Conservation (phyloP, 1,140 invertebrate species). For the Goniozus legneri region DNA sequence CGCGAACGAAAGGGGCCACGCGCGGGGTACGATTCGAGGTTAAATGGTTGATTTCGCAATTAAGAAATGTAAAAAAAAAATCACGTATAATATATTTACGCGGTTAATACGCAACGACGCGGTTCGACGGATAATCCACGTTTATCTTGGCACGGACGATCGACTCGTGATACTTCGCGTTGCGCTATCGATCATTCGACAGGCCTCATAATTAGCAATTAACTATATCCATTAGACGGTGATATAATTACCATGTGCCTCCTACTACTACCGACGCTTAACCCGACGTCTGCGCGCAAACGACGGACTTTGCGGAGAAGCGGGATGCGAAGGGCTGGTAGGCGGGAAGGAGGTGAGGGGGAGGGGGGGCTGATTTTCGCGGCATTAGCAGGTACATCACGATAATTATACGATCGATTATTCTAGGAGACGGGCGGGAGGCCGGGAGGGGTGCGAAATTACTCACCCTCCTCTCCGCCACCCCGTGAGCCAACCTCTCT, state of each 20-base stretch:
- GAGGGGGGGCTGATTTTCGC: constrained; percentile 44
- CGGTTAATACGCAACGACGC: no score
- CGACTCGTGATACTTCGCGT: constrained; percentile 37
- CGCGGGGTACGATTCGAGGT: no score
- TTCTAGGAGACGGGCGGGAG: constrained; percentile 27
- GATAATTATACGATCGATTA: constrained; percentile 48
- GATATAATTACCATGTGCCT: constrained; percentile 55
- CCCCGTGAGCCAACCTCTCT: no score
- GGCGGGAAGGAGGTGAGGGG: background rate
- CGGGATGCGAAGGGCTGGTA: background rate
- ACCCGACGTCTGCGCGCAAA: constrained; percentile 37
- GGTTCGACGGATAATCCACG: no score
- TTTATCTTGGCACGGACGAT: no score
- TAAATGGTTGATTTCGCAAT: no score
- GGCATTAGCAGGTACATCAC: constrained; percentile 43
- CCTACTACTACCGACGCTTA: constrained; percentile 44
- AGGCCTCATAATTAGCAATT: constrained; percentile 57
- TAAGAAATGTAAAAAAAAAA: no score
- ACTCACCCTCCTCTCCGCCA: constrained; percentile 14
- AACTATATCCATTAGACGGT: constrained; percentile 56
- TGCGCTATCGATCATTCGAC: constrained; percentile 55
- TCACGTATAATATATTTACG: no score
- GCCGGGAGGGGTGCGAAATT: constrained; percentile 19
- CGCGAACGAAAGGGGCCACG: no score
- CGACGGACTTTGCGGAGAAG: constrained; percentile 24